phyloP scores from a whole-genome alignment of 2,888 invertebrate species.

The Coleophora flavipennella region DNA sequence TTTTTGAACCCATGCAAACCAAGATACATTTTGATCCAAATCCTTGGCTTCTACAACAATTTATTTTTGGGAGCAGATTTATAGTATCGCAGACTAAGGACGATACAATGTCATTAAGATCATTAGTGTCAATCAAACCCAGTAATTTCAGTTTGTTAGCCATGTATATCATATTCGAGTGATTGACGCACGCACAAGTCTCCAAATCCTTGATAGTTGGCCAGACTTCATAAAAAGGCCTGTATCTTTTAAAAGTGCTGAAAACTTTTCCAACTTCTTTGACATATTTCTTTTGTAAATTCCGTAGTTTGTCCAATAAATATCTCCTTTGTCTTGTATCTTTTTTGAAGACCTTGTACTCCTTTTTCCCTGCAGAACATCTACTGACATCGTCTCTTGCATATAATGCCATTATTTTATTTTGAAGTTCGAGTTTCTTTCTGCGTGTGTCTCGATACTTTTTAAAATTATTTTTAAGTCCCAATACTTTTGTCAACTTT shows the following conservation, averaged over 20 bases:
- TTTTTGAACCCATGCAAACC: neutral
- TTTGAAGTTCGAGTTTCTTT: neutral
- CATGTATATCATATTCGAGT: slow-evolving; percentile 8
- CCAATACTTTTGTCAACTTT: neutral
- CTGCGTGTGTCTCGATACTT: neutral
- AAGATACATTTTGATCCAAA: neutral
- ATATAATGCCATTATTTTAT: neutral
- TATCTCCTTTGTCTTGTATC: slow-evolving; percentile 11
- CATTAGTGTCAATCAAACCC: slow-evolving; percentile 3
- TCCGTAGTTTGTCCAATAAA: slow-evolving; percentile 7
- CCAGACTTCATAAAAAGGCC: slow-evolving; percentile 10
- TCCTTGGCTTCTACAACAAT: no score
- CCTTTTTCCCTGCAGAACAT: slow-evolving; percentile 9
- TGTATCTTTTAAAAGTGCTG: slow-evolving; percentile 11
- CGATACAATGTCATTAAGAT: slow-evolving; percentile 4
- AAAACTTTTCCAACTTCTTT: slow-evolving; percentile 10
- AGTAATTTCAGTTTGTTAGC: slow-evolving; percentile 3
- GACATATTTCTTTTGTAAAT: slow-evolving; percentile 14
- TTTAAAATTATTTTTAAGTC: neutral
- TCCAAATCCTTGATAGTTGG: slow-evolving; percentile 7
- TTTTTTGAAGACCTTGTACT: slow-evolving; percentile 11
- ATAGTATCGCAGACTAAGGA: slow-evolving; percentile 3
- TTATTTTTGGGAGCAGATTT: neutral
- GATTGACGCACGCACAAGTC: slow-evolving; percentile 9
- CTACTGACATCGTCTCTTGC: slow-evolving; percentile 5